Percentiles rank a stretch among this genome's conserved stretches.
phyloP scores from a whole-genome alignment of 2,888 invertebrate species.

The Phymatocera aterrima region DNA sequence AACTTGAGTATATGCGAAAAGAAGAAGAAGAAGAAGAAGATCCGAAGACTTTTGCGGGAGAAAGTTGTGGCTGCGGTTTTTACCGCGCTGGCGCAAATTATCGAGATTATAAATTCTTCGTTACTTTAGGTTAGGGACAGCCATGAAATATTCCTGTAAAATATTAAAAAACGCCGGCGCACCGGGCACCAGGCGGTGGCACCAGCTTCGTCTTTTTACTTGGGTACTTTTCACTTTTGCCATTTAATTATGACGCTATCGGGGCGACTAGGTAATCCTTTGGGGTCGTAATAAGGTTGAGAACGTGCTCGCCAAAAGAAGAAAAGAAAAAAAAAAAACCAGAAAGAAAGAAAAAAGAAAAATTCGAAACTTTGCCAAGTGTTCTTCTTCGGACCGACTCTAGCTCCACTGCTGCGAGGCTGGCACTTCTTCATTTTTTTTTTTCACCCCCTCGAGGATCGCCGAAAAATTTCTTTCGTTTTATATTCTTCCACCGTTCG shows the following conservation, averaged over 20 bases:
- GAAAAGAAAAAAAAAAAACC: too few relatives aligned
- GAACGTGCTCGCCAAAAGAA: slow-evolving; percentile 13
- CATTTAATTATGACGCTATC: slow-evolving; percentile 35
- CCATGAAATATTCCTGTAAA: slow-evolving; percentile 22
- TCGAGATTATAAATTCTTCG: slow-evolving; percentile 29
- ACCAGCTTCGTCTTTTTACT: neutral
- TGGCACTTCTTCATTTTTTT: slow-evolving; percentile 33
- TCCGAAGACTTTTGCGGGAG: neutral
- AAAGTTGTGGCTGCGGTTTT: slow-evolving; percentile 14
- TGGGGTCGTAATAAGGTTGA: slow-evolving; percentile 34
- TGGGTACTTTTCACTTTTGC: slow-evolving; percentile 30
- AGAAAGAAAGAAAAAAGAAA: too few relatives aligned
- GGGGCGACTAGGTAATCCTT: slow-evolving; percentile 25
- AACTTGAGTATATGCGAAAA: neutral
- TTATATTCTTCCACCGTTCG: neutral
- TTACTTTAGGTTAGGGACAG: slow-evolving; percentile 21
- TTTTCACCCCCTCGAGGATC: slow-evolving; percentile 1
- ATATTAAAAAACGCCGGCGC: neutral
- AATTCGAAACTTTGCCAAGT: slow-evolving; percentile 33
- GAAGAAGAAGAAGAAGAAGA: neutral
- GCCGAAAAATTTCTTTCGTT: neutral
- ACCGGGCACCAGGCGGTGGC: neutral
- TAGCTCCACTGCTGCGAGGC: neutral
- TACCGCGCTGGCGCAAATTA: slow-evolving; percentile 11
- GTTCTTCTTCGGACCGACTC: slow-evolving; percentile 9